Base-by-base conservation (phyloP, 2,888 invertebrate species). In the Ligdia adustata region DNA sequence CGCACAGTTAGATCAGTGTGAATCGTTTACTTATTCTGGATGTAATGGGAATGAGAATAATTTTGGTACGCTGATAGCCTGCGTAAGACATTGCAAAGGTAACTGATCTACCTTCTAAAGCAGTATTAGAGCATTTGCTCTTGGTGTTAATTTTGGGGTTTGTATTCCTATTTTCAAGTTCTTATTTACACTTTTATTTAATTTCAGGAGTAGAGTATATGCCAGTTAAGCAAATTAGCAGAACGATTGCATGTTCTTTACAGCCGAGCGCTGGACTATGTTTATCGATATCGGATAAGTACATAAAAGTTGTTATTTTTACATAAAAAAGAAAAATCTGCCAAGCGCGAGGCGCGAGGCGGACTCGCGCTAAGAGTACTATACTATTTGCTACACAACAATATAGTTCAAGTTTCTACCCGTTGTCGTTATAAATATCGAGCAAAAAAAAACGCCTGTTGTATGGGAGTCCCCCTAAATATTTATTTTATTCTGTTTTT, bases 61-160 rank as follows among this genome's bases (percentile, higher is more conserved):
- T 41, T 85, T 85, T 38, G 45, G 65, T 9, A 57, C 67, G 0
- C 3, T 55, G n/a, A 12, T 52, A 1, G 70, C 78, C 3, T 85
- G 85, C 39, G 70, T 79, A 52, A 60, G 69, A 20, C 62, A 69
- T 59, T 84, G 85, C 45, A 72, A 75, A 64, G 81, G 84, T 83
- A 62, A 42, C 9, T 5, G n/a, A n/a, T n/a, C n/a, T n/a, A n/a
- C n/a, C n/a, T n/a, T n/a, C n/a, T n/a, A n/a, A n/a, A n/a, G n/a
- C n/a, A n/a, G n/a, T n/a, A n/a, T n/a, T n/a, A n/a, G n/a, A n/a
- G n/a, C n/a, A n/a, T n/a, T n/a, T n/a, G n/a, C n/a, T n/a, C n/a
- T n/a, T n/a, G n/a, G n/a, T n/a, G n/a, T n/a, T n/a, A n/a, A n/a
- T n/a, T n/a, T n/a, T n/a, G n/a, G n/a, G n/a, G n/a, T n/a, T n/a